Evolutionary conservation across 2,113 vertebrate genomes (phyloP), one percentile per base, ranked within the genome.

Genomic region (Vanacampus margaritifer): DNA sequence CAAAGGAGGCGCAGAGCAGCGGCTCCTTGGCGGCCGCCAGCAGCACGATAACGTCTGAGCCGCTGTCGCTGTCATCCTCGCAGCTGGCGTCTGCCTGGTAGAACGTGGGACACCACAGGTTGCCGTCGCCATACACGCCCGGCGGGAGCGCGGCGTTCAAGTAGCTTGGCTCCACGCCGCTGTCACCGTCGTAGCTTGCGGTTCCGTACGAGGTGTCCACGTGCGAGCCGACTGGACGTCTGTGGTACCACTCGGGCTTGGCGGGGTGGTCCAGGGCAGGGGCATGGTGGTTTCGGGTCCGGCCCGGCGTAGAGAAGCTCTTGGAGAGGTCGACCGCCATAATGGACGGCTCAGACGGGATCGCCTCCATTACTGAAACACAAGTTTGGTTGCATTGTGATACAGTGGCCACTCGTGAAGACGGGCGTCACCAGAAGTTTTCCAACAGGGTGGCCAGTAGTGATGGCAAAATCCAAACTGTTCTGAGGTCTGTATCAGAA

Each of bases 241-340:
- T 36, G 76, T 84, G 84, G 77, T 88, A 88, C 89, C 88, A 89
- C 72, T 88, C 84, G 0, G 86, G 83, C 72, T 90, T 89, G 80
- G 85, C 87, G 0, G 76, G 78, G 69, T 89, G 72, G 75, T 90
- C 86, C 74, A 82, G 24, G 59, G 81, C 76, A 43, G 90, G 83
- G 6, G 79, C 0, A 35, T 77, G 78, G 72, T 76, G 45, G 58
- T 51, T 51, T n/a, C 70, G 43, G 68, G 73, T 80, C 69, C 82
- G 64, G 1, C 84, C 74, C 21, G 39, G 73, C 35, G 72, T 72
- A 0, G 80, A 81, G 84, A 67, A 91, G 65, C 83, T 72, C 79
- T 86, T 87, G 1, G 88, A 89, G 73, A 91, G 83, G 79, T 92
- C 90, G 84, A 91, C 79, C 1, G 82, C 87, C 66, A 79, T 70